Evolutionary conservation across 2,888 invertebrate species (phyloP).

Genomic region (Xylota sylvarum): DNA sequence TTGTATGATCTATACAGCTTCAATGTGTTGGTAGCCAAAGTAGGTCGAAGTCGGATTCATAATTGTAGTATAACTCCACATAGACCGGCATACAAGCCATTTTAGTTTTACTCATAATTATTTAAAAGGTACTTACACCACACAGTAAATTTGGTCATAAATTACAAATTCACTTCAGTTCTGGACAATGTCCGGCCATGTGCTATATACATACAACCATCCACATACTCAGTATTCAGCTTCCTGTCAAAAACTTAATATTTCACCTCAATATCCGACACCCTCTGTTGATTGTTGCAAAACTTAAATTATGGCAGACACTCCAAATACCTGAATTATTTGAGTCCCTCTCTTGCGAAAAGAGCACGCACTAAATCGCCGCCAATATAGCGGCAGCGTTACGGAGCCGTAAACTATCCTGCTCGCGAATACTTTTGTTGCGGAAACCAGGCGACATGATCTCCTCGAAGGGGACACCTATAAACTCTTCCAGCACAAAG

Average conservation of each 20-base stretch:
- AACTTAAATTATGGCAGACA: slow-evolving; percentile 83
- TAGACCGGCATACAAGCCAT: not conserved
- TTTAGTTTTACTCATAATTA: not conserved
- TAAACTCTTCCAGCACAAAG: slow-evolving; percentile 72
- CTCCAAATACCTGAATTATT: slow-evolving; percentile 72
- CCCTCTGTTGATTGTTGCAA: slow-evolving; percentile 82
- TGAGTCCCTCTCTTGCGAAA: slow-evolving; percentile 31
- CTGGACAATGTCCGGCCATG: slow-evolving; percentile 14
- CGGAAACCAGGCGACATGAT: slow-evolving; percentile 74
- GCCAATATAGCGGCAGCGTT: slow-evolving; percentile 33
- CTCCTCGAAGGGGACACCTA: slow-evolving; percentile 72
- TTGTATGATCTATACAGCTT: too few species aligned
- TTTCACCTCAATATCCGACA: slow-evolving; percentile 72
- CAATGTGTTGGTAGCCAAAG: too few species aligned
- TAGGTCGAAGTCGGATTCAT: too few species aligned
- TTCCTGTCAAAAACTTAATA: slow-evolving; percentile 66
- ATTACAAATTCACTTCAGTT: slow-evolving; percentile 33
- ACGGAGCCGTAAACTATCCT: slow-evolving; percentile 62
- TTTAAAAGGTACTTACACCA: not conserved
- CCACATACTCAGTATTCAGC: slow-evolving; percentile 35
- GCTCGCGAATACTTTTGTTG: slow-evolving; percentile 57
- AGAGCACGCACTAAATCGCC: slow-evolving; percentile 64
- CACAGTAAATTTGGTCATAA: not conserved
- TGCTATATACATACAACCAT: not conserved
- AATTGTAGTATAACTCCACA: too few species aligned